Evolutionary conservation across 2,888 invertebrate species (phyloP), one percentile per base, ranked within the genome.

Genomic region (Drosophila borborema): DNA sequence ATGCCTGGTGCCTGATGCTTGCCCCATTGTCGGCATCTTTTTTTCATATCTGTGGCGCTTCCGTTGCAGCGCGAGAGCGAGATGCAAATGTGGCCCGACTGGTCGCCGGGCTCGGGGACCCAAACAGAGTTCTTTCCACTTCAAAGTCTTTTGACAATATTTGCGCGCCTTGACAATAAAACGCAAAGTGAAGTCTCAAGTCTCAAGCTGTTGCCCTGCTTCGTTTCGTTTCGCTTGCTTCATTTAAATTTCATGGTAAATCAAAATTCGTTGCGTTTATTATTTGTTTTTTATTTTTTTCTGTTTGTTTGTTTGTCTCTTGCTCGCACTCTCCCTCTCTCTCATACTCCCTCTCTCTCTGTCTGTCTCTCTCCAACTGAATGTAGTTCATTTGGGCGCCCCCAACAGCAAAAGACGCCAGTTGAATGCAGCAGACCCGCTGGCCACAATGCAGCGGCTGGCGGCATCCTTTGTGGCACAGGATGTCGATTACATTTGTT

Each of bases 231-330:
- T 55, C 41, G 64, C 61, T 72, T 60, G 80, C 83, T 71, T 88
- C 88, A 88, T 88, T 87, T 85, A 88, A 87, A 87, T 87, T 87
- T 87, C 87, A 87, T 88, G 87, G 72, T 87, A 87, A 87, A 87
- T 87, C 87, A 87, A 87, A 88, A 86, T 82, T 81, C 72, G 85
- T 80, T 81, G 82, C 86, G 83, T 82, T 83, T 84, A 86, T 82
- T 84, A 86, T 83, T 83, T 86, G 82, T 81, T 81, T 79, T 75
- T 28, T 28, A 4, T 28, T 28, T 28, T 28, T 28, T 28, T 28
- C 45, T 62, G 54, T 66, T 55, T 55, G 41, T 60, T 60, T 49
- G 40, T 18, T 56, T 34, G 43, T 9, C 3, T 55, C 28, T 23
- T n/a, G 5, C 2, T 12, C 28, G 4, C 60, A n/a, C 28, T 28